Conservation (phyloP, 2,888 invertebrate genomes). For the Margaritifera margaritifera region DNA sequence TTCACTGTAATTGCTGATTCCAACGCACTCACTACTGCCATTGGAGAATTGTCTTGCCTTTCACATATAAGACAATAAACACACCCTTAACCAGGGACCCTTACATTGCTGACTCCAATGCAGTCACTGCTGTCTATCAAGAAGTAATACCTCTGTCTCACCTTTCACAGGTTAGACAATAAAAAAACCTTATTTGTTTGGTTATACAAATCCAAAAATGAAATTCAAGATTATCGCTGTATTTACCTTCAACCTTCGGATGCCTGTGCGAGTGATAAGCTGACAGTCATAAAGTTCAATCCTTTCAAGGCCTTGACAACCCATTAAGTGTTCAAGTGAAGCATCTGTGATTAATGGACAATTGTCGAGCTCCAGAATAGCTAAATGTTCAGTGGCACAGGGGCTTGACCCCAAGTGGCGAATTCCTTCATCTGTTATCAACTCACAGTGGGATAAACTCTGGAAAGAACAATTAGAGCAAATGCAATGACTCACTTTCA, state of each 20-base stretch:
- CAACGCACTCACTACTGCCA: too few relatives aligned
- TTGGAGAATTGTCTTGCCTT: too few relatives aligned
- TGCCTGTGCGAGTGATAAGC: constrained; percentile 96
- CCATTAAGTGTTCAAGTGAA: constrained; percentile 93
- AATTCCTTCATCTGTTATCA: constrained; percentile 98
- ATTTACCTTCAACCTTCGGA: constrained; percentile 92
- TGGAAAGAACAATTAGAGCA: constrained; percentile 73
- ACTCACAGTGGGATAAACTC: constrained; percentile 98
- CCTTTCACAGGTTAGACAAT: too few relatives aligned
- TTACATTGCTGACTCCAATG: too few relatives aligned
- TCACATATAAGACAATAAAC: too few relatives aligned
- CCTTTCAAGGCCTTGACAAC: constrained; percentile 95
- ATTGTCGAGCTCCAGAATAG: constrained; percentile 96
- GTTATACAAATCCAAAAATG: neutral
- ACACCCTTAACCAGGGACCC: too few relatives aligned
- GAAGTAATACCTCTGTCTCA: too few relatives aligned
- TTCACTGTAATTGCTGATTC: too few relatives aligned
- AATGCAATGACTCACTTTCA: neutral
- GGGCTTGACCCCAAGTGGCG: constrained; percentile 93
- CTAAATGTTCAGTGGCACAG: constrained; percentile 87
- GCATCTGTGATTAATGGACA: constrained; percentile 98
- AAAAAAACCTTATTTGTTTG: too few relatives aligned
- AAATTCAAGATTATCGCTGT: neutral
- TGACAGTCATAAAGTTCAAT: constrained; percentile 99
- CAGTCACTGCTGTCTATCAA: too few relatives aligned